Evolutionary conservation across 2,797 vertebrate species (phyloP), one percentile per base, ranked within the genome.

Genomic region (Cossypha heuglini): DNA sequence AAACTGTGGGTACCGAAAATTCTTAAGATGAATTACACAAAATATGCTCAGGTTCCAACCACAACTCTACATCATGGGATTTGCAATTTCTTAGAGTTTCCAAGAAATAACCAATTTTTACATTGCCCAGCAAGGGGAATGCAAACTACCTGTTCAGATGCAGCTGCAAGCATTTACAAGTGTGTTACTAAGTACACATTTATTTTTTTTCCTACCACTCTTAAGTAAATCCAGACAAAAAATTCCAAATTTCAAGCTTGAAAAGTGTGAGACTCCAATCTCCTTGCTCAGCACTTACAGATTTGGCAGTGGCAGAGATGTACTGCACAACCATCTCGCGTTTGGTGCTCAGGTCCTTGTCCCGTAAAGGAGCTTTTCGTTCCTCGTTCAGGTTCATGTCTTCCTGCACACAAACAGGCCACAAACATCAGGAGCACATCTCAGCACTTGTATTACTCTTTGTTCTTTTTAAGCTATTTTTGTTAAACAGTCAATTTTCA

Each of bases 331-430:
- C 99, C 99, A 99, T 99, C 97, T 99, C 99, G 1, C 99, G 98
- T 84, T 99, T 99, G 42, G 99, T 99, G 95, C 98, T 98, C 87
- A 99, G 96, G 96, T 99, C 99, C 93, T 99, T 99, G 88, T 98
- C 98, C 74, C 99, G 98, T 33, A 99, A 96, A 24, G 99, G 99
- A 62, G 99, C 99, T 97, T 99, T 99, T 14, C 99, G 98, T 29
- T 99, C 99, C 96, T 99, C 99, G 19, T 99, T 99, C 89, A 99
- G 98, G 97, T 99, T 99, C 99, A 99, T 99, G 97, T 99, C 99
- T 97, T 99, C 99, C 99, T 99, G 95, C 49, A 97, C 40, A 76
- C 13, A 37, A 57, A 94, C 55, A 97, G 4, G 72, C 9, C 72
- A 94, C 18, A 91, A 37, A 38, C 49, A 45, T 89, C 58, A 97